Evolutionary conservation across 2,113 vertebrate genomes (phyloP).

Genomic region (Nyctibius bracteatus): DNA sequence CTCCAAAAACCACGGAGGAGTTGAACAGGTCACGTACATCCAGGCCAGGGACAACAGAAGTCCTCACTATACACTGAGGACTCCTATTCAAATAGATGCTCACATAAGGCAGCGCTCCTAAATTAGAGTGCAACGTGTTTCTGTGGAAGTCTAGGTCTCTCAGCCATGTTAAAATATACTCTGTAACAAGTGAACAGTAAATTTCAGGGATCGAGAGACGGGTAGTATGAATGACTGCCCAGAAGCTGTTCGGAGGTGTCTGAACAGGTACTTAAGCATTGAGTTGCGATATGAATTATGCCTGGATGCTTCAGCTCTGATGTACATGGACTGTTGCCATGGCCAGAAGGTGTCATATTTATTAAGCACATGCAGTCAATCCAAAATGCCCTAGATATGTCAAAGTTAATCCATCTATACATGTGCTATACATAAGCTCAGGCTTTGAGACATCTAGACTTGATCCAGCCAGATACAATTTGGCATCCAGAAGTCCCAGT

Average conservation of each 20-base stretch:
- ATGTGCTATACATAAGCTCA: neutral
- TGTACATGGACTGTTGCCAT: accelerated
- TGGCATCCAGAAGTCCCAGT: neutral
- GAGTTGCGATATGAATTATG: neutral
- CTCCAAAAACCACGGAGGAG: neutral
- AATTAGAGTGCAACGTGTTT: neutral
- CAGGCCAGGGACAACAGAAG: neutral
- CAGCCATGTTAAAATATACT: neutral
- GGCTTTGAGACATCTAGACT: neutral
- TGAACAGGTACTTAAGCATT: neutral
- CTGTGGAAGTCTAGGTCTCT: neutral
- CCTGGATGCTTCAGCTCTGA: neutral
- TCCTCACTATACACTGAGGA: neutral
- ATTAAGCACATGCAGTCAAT: neutral
- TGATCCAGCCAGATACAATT: neutral
- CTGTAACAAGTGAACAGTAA: neutral
- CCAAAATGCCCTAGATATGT: neutral
- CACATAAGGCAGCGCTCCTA: neutral
- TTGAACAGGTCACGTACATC: neutral
- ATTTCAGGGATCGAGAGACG: neutral
- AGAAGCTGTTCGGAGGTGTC: neutral
- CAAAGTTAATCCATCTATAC: neutral
- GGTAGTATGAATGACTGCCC: neutral
- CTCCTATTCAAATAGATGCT: neutral
- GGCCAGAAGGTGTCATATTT: neutral